Percentiles rank a stretch among this genome's conserved stretches.
Conservation (phyloP, 2,797 vertebrate genomes). For the Anomalospiza imberbis region DNA sequence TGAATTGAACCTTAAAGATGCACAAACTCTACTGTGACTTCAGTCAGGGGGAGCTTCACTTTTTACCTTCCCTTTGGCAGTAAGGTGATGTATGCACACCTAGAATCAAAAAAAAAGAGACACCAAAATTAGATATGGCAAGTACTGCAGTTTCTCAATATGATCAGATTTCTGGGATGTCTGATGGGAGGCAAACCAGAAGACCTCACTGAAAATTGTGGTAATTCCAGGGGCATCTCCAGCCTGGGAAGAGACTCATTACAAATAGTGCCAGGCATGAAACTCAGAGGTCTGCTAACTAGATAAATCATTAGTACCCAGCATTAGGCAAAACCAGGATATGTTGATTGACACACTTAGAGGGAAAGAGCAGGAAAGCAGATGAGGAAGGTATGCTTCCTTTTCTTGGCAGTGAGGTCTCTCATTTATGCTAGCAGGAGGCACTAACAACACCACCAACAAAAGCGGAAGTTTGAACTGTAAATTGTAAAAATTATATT, state of each 20-base stretch:
- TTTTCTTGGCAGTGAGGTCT: neutral
- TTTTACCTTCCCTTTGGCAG: neutral
- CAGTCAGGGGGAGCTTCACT: neutral
- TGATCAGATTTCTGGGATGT: neutral
- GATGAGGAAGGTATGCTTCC: neutral
- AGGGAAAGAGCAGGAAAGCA: neutral
- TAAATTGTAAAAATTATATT: neutral
- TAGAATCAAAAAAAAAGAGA: neutral
- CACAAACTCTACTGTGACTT: neutral
- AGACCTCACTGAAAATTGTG: neutral
- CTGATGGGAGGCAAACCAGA: neutral
- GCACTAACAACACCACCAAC: neutral
- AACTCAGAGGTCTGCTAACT: neutral
- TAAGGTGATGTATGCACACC: fast-evolving
- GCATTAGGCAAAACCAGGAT: neutral
- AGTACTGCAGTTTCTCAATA: neutral
- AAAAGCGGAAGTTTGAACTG: neutral
- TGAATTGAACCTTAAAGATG: neutral
- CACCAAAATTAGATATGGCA: too few relatives aligned
- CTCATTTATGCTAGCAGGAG: neutral
- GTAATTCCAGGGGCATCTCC: neutral
- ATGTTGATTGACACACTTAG: neutral
- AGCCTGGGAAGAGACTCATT: neutral
- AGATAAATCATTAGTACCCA: neutral
- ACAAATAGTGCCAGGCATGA: neutral